Percentiles rank a stretch among this genome's conserved stretches.
These are phyloP conservation scores for Manduca sexta DNA, from an alignment of 1,140 invertebrate genomes.

Conservation along the genomic window DNA sequence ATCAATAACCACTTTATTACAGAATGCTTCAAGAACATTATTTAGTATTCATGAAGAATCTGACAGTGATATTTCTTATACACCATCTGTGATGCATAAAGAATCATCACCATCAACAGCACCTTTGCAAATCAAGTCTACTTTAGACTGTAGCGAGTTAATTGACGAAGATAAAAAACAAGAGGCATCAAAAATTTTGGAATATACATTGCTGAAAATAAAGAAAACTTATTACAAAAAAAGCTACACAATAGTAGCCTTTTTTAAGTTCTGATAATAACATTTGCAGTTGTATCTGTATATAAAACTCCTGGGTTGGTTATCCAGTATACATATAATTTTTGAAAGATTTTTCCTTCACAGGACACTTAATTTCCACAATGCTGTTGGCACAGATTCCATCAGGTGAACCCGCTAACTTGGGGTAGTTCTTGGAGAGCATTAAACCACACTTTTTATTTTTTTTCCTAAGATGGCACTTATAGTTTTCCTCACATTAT, in stretches of 20 bases:
- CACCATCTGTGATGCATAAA: too few relatives aligned
- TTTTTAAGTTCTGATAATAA: slow-evolving; percentile 1
- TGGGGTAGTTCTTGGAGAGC: slow-evolving; percentile 14
- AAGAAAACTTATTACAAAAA: too few relatives aligned
- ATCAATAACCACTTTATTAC: too few relatives aligned
- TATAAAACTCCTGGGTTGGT: slow-evolving; percentile 11
- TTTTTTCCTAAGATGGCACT: slow-evolving; percentile 16
- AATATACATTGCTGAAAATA: neutral
- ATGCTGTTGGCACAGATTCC: slow-evolving; percentile 15
- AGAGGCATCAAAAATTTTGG: too few relatives aligned
- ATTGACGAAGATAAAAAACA: too few relatives aligned
- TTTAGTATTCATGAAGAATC: too few relatives aligned
- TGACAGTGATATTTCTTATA: too few relatives aligned
- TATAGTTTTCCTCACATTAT: slow-evolving; percentile 12
- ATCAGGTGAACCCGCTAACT: slow-evolving; percentile 25
- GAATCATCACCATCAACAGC: too few relatives aligned
- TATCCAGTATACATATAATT: slow-evolving; percentile 12
- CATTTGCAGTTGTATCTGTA: slow-evolving; percentile 15
- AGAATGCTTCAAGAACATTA: too few relatives aligned
- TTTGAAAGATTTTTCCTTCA: slow-evolving; percentile 1
- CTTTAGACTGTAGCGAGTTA: too few relatives aligned
- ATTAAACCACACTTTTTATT: slow-evolving; percentile 26
- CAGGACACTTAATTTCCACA: slow-evolving; percentile 37
- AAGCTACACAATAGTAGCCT: slow-evolving; percentile 14
- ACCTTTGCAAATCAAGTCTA: too few relatives aligned